Base-by-base conservation (phyloP, 2,888 invertebrate species). In the Rhaphigaster nebulosa region DNA sequence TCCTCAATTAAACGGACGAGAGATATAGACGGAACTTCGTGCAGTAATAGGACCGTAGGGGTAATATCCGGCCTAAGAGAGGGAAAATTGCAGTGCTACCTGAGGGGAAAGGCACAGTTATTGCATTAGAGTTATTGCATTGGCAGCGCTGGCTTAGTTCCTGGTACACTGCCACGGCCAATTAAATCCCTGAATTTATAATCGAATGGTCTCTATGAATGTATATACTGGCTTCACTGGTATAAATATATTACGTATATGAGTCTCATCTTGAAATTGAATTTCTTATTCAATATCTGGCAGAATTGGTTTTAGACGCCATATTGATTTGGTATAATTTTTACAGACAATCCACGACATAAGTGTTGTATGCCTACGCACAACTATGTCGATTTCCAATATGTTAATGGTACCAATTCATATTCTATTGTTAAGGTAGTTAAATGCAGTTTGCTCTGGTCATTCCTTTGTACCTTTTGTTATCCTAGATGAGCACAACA, bases 11-110 rank as follows among this genome's bases (percentile, higher is more conserved):
- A 23, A 38, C 6, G 70, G 8, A 34, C 20, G 38, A 20, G 70
- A 76, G 70, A 38, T 23, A 76, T 34, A 34, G 70, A 38, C 3
- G 65, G 65, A 15, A 15, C 29, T 5, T 12, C n/a, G 60, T 60
- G 65, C 65, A 65, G 29, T 76, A 76, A 76, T 76, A 20, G 70
- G 70, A 6, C 70, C 70, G 70, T 76, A 76, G 70, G 70, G 70
- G 70, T 10, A 76, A 76, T 76, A 76, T 76, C 70, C 70, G 70
- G 34, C 15, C 70, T 23, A 38, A 38, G 70, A 8, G 38, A 38
- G 70, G 70, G 34, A 76, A 76, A 76, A 76, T 76, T 76, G 70
- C 70, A 76, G 70, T 38, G 20, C 70, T 20, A 34, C 38, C 70
- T 76, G 70, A 23, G 38, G 38, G 34, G 18, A n/a, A n/a, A n/a